Percentiles rank a stretch among this genome's conserved stretches.
Evolutionary conservation across 1,140 invertebrate genomes (phyloP).

Genomic region (Papilio polytes): DNA sequence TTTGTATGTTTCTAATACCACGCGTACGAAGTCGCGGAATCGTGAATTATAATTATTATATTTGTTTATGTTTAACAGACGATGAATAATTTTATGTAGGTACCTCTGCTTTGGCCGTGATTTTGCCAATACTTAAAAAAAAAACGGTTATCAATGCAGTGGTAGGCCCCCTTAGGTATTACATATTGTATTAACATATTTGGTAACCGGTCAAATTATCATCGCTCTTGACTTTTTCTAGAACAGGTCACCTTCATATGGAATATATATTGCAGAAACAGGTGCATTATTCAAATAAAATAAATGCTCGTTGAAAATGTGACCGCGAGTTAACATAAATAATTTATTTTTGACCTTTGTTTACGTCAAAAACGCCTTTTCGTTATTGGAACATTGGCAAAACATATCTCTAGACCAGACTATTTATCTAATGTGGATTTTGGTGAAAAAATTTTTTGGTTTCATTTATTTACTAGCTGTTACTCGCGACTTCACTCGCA

Average conservation of each 20-base stretch:
- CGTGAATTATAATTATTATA: too few relatives aligned
- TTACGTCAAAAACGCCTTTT: neutral
- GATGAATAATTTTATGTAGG: too few relatives aligned
- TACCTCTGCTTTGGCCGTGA: neutral
- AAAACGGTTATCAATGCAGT: too few relatives aligned
- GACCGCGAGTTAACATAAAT: neutral
- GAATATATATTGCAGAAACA: neutral
- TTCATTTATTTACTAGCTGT: too few relatives aligned
- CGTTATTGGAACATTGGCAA: too few relatives aligned
- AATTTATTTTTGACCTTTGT: neutral
- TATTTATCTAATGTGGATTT: too few relatives aligned
- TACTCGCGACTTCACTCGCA: too few relatives aligned
- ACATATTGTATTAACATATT: neutral
- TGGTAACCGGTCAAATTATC: neutral
- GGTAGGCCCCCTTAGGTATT: neutral
- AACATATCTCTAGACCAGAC: neutral
- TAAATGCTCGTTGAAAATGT: neutral
- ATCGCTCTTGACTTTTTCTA: neutral
- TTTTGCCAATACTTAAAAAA: neutral
- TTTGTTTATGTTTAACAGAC: too few relatives aligned
- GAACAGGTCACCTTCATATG: conserved; percentile 2
- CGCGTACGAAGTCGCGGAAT: too few relatives aligned
- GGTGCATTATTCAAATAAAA: neutral
- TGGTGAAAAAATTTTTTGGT: too few relatives aligned
- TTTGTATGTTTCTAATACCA: too few relatives aligned